Evolutionary conservation across 1,140 invertebrate genomes (phyloP).

Genomic region (Akabosia matsudoensis): DNA sequence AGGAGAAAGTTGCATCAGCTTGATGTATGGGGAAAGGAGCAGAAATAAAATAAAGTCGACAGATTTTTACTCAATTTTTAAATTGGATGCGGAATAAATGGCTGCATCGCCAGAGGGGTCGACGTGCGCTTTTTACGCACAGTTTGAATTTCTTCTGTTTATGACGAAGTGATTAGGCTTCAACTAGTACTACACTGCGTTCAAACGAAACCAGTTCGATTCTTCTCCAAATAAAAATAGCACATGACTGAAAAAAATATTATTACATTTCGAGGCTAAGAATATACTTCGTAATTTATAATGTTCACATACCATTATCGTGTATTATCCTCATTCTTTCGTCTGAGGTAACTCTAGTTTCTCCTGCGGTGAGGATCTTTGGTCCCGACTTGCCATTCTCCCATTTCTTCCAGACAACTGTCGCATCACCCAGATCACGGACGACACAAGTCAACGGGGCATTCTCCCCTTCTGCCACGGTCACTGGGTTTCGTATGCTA

Average conservation of each 20-base stretch:
- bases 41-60: not conserved
- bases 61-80: not conserved
- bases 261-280: too few species aligned
- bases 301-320: conserved; percentile 60
- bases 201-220: too few species aligned
- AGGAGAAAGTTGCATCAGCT: too few species aligned
- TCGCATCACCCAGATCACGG: conserved; percentile 62
- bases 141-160: not conserved
- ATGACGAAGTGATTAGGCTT: too few species aligned
- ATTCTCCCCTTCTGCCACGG: conserved; percentile 66
- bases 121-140: not conserved
- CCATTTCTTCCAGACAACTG: conserved; percentile 68
- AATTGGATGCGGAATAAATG: not conserved
- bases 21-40: not conserved
- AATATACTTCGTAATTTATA: too few species aligned
- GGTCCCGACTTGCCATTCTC: conserved; percentile 56
- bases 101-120: not conserved
- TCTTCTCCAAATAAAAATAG: too few species aligned
- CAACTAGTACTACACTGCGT: too few species aligned
- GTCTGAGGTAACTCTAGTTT: conserved; percentile 67
- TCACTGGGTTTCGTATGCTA: conserved; percentile 48
- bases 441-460: conserved; percentile 70
- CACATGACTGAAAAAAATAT: too few species aligned
- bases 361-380: conserved; percentile 68
- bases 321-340: conserved; percentile 67